Percentiles rank a stretch among this genome's conserved stretches.
phyloP scores from a whole-genome alignment of 2,797 vertebrate species.

The Sebastes taczanowskii region DNA sequence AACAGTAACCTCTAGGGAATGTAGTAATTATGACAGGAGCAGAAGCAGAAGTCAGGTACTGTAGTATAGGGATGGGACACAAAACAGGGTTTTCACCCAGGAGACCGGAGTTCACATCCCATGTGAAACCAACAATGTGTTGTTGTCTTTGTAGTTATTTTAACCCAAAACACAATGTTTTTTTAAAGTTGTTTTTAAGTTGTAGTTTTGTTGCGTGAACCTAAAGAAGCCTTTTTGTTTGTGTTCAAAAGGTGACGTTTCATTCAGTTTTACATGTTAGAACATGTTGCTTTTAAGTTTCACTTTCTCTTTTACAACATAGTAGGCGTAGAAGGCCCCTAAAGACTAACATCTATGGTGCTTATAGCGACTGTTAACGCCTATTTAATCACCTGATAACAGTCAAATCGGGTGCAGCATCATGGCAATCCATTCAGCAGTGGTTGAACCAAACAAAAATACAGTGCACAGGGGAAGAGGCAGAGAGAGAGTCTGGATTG shows the following conservation, averaged over 20 bases:
- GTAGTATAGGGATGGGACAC: not conserved
- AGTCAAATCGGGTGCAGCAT: fast-evolving
- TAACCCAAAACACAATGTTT: not conserved
- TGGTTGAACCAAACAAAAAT: not conserved
- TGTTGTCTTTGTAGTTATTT: too few relatives aligned
- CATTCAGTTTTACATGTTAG: too few relatives aligned
- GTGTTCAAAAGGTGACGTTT: too few relatives aligned
- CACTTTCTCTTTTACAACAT: not conserved
- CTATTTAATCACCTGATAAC: not conserved
- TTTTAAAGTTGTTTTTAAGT: not conserved
- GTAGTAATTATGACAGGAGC: not conserved
- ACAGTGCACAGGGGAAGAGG: not conserved
- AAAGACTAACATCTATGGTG: not conserved
- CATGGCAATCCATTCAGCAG: not conserved
- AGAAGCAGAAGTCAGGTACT: not conserved
- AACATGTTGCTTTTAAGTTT: too few relatives aligned
- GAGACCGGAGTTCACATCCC: too few relatives aligned
- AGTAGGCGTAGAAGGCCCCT: not conserved
- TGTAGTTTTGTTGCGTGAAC: not conserved
- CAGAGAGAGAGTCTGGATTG: not conserved
- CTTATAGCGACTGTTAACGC: not conserved
- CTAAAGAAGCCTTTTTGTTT: not conserved
- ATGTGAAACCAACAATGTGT: not conserved
- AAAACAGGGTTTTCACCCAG: not conserved
- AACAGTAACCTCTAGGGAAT: not conserved